These are phyloP conservation scores for Hemicentrotus pulcherrimus DNA, from an alignment of 35 echinoderm and acorn worm genomes.

Conservation along the genomic window DNA sequence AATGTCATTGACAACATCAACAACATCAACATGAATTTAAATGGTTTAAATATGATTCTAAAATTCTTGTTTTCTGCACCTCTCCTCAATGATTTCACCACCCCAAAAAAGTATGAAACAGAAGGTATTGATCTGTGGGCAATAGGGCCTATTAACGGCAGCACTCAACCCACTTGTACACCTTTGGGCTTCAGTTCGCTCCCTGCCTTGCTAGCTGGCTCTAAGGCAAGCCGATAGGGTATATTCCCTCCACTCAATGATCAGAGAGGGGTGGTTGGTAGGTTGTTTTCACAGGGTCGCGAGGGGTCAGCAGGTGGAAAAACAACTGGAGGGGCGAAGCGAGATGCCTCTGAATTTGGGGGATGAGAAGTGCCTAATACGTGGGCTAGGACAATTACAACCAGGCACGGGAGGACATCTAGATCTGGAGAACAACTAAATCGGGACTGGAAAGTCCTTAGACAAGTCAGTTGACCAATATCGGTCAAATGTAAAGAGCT, in stretches of 20 bases:
- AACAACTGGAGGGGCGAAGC: not conserved
- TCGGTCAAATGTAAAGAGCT: not conserved
- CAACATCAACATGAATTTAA: too few species aligned
- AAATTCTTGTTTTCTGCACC: too few species aligned
- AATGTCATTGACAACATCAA: too few species aligned
- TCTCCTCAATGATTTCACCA: too few species aligned
- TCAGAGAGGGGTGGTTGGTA: slow-evolving; percentile 29
- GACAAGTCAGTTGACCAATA: not conserved
- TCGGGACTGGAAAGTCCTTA: not conserved
- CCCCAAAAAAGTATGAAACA: too few species aligned
- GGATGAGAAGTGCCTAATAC: not conserved
- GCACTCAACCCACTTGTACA: not conserved
- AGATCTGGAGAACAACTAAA: not conserved
- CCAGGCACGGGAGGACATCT: not conserved
- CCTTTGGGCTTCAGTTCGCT: not conserved
- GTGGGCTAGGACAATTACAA: not conserved
- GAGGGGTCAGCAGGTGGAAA: slow-evolving; percentile 42
- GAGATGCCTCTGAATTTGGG: slow-evolving; percentile 7
- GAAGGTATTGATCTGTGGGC: not conserved
- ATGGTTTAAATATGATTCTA: too few species aligned
- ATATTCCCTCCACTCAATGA: not conserved
- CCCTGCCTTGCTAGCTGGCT: not conserved
- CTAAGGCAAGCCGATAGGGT: not conserved
- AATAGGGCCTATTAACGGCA: not conserved
- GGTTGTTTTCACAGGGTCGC: slow-evolving; percentile 35